Base-by-base conservation (phyloP, 1,140 invertebrate genomes). In the Euwallacea similis region DNA sequence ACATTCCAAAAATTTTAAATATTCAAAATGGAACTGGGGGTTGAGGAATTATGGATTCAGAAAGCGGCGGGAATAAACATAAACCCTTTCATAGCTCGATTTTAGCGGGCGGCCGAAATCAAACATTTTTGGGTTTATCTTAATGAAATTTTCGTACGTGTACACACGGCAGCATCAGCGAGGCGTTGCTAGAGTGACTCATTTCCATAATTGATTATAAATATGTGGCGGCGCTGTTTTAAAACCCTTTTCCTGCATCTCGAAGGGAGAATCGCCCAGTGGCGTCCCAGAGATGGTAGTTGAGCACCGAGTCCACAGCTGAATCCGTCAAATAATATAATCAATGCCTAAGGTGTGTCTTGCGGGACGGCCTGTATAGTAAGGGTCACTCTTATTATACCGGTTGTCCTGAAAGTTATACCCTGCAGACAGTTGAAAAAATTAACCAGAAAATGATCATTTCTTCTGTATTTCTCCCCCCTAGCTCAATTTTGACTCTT, bases 161-260 rank as follows among this genome's bases (percentile, higher is more conserved):
- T 70, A 70, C 68, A 69, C 68, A 70, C 60, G 60, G 33, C 53
- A 42, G 59, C 54, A 55, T 58, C 44, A 61, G 54, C 67, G 67
- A 69, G 67, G 69, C 69, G 68, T 70, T 70, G 68, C 69, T 61
- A 43, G 69, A 71, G 62, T 60, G 69, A 71, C 69, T 71, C 69
- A 71, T 71, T 71, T 71, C 69, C 69, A 71, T 71, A 71, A 71
- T 71, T 71, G 69, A 71, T 71, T 71, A 71, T 71, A 71, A 71
- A 71, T 71, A 71, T 71, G 69, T 71, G 69, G 69, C 69, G 69
- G 69, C 60, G 69, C 16, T 65, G 62, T 71, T 71, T 71, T 71
- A 71, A 71, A 71, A 71, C 69, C 69, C 69, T 71, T 71, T 66
- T 71, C 62, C 69, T 66, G 69, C 62, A 21, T 69, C 67, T 69